Conservation (phyloP, 2,888 invertebrate species). For the Meta bourneti region DNA sequence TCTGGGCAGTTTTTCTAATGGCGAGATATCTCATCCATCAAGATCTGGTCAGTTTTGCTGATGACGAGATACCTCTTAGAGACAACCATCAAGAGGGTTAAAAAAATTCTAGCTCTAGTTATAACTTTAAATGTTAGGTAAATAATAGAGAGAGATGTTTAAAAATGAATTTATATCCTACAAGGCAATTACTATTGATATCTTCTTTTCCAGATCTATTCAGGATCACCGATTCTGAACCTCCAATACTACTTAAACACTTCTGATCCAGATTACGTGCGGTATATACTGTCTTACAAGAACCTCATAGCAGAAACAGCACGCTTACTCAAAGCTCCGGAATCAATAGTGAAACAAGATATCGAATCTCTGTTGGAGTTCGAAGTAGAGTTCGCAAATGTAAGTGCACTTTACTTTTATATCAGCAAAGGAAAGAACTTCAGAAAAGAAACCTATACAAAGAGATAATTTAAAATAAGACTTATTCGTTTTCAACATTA, state of each 20-base stretch:
- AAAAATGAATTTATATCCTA: no score
- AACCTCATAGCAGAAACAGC: constrained; percentile 81
- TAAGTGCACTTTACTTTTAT: constrained; percentile 78
- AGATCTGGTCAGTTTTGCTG: no score
- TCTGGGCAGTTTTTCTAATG: neutral
- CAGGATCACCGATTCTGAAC: constrained; percentile 78
- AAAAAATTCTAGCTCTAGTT: no score
- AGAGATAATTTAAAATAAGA: no score
- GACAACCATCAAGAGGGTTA: neutral
- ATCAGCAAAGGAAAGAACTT: neutral
- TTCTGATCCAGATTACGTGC: constrained; percentile 68
- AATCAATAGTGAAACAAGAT: constrained; percentile 80
- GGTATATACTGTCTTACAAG: constrained; percentile 81
- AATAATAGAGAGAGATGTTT: no score
- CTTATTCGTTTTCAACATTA: no score
- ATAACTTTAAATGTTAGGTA: no score
- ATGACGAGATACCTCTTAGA: neutral
- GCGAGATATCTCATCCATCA: neutral
- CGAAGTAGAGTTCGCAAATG: constrained; percentile 82
- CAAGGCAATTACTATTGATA: no score
- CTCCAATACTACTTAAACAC: constrained; percentile 79
- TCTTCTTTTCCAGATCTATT: constrained; percentile 81
- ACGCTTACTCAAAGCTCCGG: constrained; percentile 80
- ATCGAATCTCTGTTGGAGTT: constrained; percentile 81
- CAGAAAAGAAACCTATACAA: no score